Conservation (phyloP, 2,113 vertebrate species). For the Zosterops japonicus region DNA sequence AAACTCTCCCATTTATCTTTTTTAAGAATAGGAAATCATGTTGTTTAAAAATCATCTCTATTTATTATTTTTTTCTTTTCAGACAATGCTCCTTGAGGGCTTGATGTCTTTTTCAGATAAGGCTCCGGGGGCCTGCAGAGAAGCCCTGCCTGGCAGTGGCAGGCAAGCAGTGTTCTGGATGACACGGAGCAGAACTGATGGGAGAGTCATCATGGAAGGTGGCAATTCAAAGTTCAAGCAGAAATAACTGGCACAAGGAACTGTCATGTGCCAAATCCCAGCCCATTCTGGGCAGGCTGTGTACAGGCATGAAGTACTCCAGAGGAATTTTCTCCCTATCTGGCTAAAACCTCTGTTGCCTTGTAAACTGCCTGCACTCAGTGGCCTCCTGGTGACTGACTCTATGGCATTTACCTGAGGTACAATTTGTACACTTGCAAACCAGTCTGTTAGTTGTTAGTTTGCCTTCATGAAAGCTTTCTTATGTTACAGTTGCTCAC, state of each 20-base stretch:
- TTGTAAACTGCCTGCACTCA: not conserved
- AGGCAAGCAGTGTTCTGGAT: not conserved
- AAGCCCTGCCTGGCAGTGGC: not conserved
- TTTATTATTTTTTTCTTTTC: not conserved
- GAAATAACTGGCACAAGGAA: not conserved
- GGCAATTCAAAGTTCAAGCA: not conserved
- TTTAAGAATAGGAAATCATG: not conserved
- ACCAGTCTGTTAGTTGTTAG: not conserved
- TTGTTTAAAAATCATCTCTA: not conserved
- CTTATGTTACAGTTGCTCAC: not conserved
- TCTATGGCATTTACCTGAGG: not conserved
- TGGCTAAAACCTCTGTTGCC: not conserved
- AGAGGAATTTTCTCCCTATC: not conserved
- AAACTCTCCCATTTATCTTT: not conserved
- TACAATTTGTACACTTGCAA: not conserved
- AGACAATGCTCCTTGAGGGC: not conserved
- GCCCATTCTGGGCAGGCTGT: not conserved
- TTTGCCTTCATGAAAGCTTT: not conserved
- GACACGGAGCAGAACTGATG: not conserved
- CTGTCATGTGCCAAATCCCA: not conserved
- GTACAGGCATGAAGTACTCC: not conserved
- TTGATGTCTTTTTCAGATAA: not conserved
- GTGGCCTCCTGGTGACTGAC: not conserved
- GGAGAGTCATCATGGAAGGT: accelerated
- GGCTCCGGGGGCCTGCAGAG: not conserved